phyloP scores from a whole-genome alignment of 2,888 invertebrate genomes.

The Folsomia manolachei region DNA sequence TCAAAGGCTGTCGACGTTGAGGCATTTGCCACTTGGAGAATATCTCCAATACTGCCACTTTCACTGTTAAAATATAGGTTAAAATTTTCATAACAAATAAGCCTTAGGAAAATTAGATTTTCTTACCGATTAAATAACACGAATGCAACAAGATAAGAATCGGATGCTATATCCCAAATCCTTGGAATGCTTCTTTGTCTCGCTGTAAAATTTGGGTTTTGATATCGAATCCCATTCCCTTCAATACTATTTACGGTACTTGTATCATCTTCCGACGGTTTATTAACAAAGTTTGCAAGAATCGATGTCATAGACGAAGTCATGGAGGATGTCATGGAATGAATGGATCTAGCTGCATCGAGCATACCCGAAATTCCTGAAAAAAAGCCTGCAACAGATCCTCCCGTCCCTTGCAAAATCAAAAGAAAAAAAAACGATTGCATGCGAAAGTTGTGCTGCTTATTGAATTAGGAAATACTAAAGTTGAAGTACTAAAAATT shows the following conservation, averaged over 20 bases:
- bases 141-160: constrained; percentile 33
- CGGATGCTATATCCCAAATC: constrained; percentile 30
- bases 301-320: neutral
- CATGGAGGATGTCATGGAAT: neutral
- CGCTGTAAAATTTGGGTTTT: constrained; percentile 14
- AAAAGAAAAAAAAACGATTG: neutral
- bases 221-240: constrained; percentile 25
- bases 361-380: neutral
- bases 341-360: neutral
- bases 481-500: too few relatives aligned
- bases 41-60: constrained; percentile 21
- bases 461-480: too few relatives aligned
- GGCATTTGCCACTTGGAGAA: constrained; percentile 27
- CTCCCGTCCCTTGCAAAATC: too few relatives aligned
- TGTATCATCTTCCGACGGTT: constrained; percentile 10
- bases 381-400: neutral
- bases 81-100: neutral
- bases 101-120: neutral
- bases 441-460: too few relatives aligned
- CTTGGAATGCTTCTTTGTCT: constrained; percentile 28
- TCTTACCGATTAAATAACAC: constrained; percentile 29
- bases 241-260: constrained; percentile 13
- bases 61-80: constrained; percentile 15
- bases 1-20: constrained; percentile 26
- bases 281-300: neutral